Evolutionary conservation across 2,797 vertebrate species (phyloP), one percentile per base, ranked within the genome.

Genomic region (Semotilus atromaculatus): DNA sequence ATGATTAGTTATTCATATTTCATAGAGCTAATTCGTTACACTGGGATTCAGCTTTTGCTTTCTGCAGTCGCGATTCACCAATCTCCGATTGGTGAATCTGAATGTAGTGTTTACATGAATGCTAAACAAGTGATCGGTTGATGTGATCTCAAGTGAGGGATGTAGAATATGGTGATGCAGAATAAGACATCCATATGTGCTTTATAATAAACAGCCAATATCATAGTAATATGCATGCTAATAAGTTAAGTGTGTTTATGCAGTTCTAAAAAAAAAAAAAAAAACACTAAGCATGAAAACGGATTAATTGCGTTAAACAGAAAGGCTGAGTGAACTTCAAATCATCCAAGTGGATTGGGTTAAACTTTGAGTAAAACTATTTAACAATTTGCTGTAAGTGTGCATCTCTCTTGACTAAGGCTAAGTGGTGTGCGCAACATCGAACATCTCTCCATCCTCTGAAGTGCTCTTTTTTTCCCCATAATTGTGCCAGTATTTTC

Each of bases 401-500:
- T 79, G 26, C 70, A 55, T 82, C 38, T 82, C 67, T 81, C 76
- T 62, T 76, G 71, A 83, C 85, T 62, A 36, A 80, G 77, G 38
- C 48, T 51, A 84, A 87, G 83, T 85, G 81, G 67, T 79, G 67
- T 79, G 68, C 67, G 64, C 36, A 75, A 53, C 83, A 64, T 80
- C 66, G 23, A 85, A 48, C 34, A 79, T 81, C 71, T 76, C 53
- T 83, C 71, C 34, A 45, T 76, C 80, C 80, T 82, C 72, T 86
- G 51, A 82, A 86, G 84, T 72, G 72, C 73, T 78, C 72, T 60
- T 86, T 48, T 48, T 88, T 86, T 79, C 71, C 76, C 36, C 43
- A 77, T 89, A 87, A 88, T 86, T 86, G 82, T 81, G 80, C 76
- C 81, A 86, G 76, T 89, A 84, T 83, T 88, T 86, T 85, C 45